Evolutionary conservation across 64 coral and sea anemone genomes (phyloP), one percentile per base, ranked within the genome.

Genomic region (Astreopora myriophthalma): DNA sequence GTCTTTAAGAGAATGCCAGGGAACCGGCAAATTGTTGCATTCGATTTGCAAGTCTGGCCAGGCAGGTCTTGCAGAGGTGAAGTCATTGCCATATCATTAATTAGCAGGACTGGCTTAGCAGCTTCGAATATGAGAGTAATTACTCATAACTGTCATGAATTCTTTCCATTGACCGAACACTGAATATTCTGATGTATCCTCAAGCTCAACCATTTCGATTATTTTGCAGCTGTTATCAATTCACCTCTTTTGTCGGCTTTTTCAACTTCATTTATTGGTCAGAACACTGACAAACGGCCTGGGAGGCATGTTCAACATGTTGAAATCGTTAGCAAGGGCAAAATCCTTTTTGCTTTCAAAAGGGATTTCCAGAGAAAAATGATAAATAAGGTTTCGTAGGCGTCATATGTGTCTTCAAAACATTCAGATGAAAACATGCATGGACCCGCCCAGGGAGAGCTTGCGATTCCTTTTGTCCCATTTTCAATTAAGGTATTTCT

Each of bases 231-330:
- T 83, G 79, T 34, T 83, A 64, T 13, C 34, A 83, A 83, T 63
- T 25, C 57, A 35, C 32, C 20, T 55, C 76, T 40, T 83, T 83
- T 83, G 79, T 83, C 79, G 79, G 79, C 79, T 14, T 25, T 34
- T 83, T 62, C 38, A 34, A 8, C 61, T 24, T 20, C 51, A 3
- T 64, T 63, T 29, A 83, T 83, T 38, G 19, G 30, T n/a, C 33
- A 63, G 19, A 38, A 25, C 32, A 38, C 12, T 83, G 12, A 38
- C 2, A 11, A 33, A 60, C 22, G 11, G 17, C 32, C 55, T 39
- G 0, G 32, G 26, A 83, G 28, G 40, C 52, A 83, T 20, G 55
- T 62, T 62, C 5, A 36, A 66, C 52, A 83, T 20, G 55, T 62
- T 62, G 16, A 36, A 81, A 17, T 61, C 78, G 55, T 81, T 62